Evolutionary conservation across 2,113 vertebrate genomes (phyloP), one percentile per base, ranked within the genome.

Genomic region (Bubo bubo): DNA sequence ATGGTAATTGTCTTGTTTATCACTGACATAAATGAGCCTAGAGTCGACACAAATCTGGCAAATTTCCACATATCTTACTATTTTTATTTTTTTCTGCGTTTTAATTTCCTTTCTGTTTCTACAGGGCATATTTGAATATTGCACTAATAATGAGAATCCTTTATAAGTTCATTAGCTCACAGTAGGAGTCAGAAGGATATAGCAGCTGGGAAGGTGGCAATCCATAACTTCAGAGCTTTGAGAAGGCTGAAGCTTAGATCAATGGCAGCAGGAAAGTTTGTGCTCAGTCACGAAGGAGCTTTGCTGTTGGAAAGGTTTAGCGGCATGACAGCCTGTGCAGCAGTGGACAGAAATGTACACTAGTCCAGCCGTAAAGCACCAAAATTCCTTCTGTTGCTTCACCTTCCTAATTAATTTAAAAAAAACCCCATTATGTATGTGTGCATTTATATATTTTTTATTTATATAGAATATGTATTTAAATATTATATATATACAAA

Each of bases 61-160:
- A 19, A 58, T 91, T 86, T 86, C 73, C 67, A 47, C 60, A 2
- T 70, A 30, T 60, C 24, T 93, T 56, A 22, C 86, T 70, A 18
- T 73, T 96, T 93, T 75, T 71, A 35, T 58, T 81, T 90, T 80
- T 68, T 14, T 34, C 43, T 93, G 30, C 43, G 60, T 96, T 95
- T 93, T 95, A 93, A 89, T 96, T 93, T 95, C 4, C 55, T 50
- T 79, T 89, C 60, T 88, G 18, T 89, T 93, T 96, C 81, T 94
- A 30, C 11, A 19, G 53, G 94, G 52, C 47, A 55, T 56, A 85
- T 74, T 74, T 83, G 63, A 70, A 66, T 91, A 77, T 79, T 91
- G 23, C 50, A 27, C 55, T 81, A 92, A 81, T 92, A 81, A 91
- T 73, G 52, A 90, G 68, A 89, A 55, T 64, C 39, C 49, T 92